Evolutionary conservation across 2,797 vertebrate species (phyloP).

Genomic region (Kryptopterus vitreolus): DNA sequence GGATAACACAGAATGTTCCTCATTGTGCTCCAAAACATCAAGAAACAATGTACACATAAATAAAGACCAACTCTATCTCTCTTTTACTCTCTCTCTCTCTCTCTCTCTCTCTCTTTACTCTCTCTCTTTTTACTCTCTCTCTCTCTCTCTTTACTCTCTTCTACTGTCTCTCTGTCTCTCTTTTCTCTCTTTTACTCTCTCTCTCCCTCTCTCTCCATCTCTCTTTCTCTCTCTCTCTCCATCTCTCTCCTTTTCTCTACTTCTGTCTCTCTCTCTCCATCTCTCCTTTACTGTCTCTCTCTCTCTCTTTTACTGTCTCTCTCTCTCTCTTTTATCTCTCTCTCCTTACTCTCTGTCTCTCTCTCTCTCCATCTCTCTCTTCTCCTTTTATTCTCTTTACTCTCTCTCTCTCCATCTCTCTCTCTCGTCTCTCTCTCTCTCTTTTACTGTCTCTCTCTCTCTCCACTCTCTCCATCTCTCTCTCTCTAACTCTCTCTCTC

Average conservation of each 20-base stretch:
- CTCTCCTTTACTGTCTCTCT: not conserved
- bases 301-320: not conserved
- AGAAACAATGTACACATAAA: not conserved
- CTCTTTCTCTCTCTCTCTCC: not conserved
- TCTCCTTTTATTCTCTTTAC: too few species aligned
- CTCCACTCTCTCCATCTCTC: too few species aligned
- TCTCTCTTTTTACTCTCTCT: not conserved
- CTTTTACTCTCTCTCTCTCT: not conserved
- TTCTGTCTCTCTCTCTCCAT: not conserved
- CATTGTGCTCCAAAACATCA: not conserved
- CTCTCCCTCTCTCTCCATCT: not conserved
- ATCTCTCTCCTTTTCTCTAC: not conserved
- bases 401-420: not conserved
- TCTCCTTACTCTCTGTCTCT: not conserved
- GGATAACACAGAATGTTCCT: not conserved
- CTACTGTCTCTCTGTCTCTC: not conserved
- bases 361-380: not conserved
- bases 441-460: too few species aligned
- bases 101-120: constrained; percentile 5
- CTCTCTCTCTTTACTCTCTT: not conserved
- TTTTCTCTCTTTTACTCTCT: not conserved
- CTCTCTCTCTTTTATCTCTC: not conserved
- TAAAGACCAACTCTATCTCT: not conserved
- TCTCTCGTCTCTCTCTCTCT: not conserved
- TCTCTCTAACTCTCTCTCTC: too few species aligned